Conservation (phyloP, 2,888 invertebrate genomes). For the Hipparchia sbordonii region DNA sequence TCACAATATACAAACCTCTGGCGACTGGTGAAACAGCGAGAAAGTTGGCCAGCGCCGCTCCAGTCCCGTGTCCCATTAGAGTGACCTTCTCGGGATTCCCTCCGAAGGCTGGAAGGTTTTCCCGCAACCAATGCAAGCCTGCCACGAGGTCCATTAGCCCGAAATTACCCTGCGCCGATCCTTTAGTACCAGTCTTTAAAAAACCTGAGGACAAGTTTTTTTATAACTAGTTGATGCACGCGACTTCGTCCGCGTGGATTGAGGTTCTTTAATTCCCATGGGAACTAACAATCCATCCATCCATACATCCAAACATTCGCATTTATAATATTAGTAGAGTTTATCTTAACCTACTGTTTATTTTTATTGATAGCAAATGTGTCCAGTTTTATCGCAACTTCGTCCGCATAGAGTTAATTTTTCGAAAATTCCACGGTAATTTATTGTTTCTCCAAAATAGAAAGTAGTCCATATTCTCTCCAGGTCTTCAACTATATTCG, state of each 20-base stretch:
- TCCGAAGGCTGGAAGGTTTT: conserved; percentile 97
- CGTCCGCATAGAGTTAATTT: too few relatives aligned
- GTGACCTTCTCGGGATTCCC: conserved; percentile 97
- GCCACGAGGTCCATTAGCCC: conserved; percentile 96
- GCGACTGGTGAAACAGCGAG: conserved; percentile 97
- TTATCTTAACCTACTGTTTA: too few relatives aligned
- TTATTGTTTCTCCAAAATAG: not conserved
- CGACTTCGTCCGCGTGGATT: too few relatives aligned
- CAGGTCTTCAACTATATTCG: too few relatives aligned
- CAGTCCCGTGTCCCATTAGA: conserved; percentile 97
- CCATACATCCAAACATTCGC: too few relatives aligned
- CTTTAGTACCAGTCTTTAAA: conserved; percentile 94
- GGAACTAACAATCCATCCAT: too few relatives aligned
- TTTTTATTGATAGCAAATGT: not conserved
- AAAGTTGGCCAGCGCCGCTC: conserved; percentile 97
- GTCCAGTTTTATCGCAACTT: not conserved
- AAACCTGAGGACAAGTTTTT: conserved; percentile 84
- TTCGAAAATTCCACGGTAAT: not conserved
- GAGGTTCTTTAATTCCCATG: too few relatives aligned
- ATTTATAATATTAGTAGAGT: too few relatives aligned
- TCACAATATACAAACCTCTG: conserved; percentile 85
- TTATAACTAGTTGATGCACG: not conserved
- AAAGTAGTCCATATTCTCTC: too few relatives aligned
- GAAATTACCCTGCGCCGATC: conserved; percentile 95
- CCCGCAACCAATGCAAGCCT: conserved; percentile 97